These are phyloP conservation scores for Stenodema calcarata DNA, from an alignment of 2,888 invertebrate genomes.

Conservation along the genomic window DNA sequence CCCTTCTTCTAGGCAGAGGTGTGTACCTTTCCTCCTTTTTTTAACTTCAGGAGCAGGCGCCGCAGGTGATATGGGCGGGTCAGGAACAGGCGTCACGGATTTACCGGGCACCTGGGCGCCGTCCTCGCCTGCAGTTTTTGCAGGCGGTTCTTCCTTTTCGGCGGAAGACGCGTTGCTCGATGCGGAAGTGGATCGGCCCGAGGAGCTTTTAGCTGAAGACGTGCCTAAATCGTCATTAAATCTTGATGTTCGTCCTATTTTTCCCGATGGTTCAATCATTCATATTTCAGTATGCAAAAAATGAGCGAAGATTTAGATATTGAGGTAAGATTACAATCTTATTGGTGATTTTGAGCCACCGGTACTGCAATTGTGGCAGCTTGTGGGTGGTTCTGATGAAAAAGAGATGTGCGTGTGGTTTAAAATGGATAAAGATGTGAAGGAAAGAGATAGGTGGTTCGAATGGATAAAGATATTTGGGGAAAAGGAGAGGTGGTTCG, in stretches of 20 bases:
- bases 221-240: slow-evolving; percentile 37
- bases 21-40: slow-evolving; percentile 22
- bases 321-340: background rate
- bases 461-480: too few species aligned
- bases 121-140: background rate
- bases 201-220: slow-evolving; percentile 23
- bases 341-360: too few species aligned
- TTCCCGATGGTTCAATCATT: background rate
- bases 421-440: too few species aligned
- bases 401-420: too few species aligned
- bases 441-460: too few species aligned
- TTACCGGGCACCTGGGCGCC: background rate
- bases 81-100: slow-evolving; percentile 1
- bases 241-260: background rate
- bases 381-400: too few species aligned
- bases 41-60: background rate
- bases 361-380: too few species aligned
- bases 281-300: background rate
- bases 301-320: background rate
- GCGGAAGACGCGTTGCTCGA: background rate
- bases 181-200: background rate
- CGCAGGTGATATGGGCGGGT: slow-evolving; percentile 14
- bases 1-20: background rate
- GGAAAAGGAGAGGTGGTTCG: too few species aligned
- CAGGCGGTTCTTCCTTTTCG: background rate